Evolutionary conservation across 2,797 vertebrate genomes (phyloP).

Genomic region (Carapus acus): DNA sequence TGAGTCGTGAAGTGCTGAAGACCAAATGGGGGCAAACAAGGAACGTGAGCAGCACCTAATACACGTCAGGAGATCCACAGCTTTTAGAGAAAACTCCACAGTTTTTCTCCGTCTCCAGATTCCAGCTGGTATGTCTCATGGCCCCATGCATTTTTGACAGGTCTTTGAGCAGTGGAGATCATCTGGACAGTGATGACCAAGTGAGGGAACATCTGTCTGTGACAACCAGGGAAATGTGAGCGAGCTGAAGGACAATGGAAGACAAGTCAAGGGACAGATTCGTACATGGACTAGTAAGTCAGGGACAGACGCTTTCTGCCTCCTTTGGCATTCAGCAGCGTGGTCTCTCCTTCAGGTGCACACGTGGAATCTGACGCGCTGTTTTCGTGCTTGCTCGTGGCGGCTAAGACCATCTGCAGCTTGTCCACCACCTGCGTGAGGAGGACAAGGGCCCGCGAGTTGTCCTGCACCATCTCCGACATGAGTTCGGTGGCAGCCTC

Average conservation of each 20-base stretch:
- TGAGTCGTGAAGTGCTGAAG: not conserved
- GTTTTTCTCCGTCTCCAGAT: constrained; percentile 51
- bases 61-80: constrained; percentile 13
- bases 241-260: constrained; percentile 48
- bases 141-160: constrained; percentile 1
- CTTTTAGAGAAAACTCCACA: constrained; percentile 12
- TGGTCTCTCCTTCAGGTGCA: not conserved
- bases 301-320: constrained; percentile 14
- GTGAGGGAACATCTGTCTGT: constrained; percentile 20
- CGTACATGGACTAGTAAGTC: constrained; percentile 31
- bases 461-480: constrained; percentile 63
- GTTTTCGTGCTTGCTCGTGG: constrained; percentile 19
- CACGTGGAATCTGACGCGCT: constrained; percentile 2
- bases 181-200: too few relatives aligned
- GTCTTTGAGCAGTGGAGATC: constrained; percentile 46
- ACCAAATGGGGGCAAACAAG: not conserved
- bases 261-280: constrained; percentile 36
- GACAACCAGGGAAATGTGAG: constrained; percentile 43
- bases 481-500: constrained; percentile 54
- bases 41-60: constrained; percentile 29
- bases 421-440: constrained; percentile 63
- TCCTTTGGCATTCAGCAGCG: not conserved
- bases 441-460: constrained; percentile 58
- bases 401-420: constrained; percentile 53
- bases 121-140: not conserved